Base-by-base conservation (phyloP, 2,888 invertebrate species). In the Drosophila stalkeri region DNA sequence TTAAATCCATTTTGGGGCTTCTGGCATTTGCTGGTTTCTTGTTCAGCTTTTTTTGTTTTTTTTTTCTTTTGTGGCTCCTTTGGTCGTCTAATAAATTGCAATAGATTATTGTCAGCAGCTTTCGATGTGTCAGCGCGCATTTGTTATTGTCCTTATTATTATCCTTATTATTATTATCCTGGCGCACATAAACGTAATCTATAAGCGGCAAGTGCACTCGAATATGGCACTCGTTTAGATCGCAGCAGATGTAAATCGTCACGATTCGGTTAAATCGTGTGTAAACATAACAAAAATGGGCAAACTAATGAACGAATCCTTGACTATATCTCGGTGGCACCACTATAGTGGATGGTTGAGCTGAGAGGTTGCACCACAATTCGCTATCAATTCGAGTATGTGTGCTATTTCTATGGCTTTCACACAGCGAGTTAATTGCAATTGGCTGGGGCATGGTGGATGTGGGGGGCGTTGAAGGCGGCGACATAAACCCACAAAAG, bases 181-280 rank as follows among this genome's bases (percentile, higher is more conserved):
- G 72, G 44, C 39, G 44, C 37, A 44, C 55, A 64, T 61, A 75
- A 62, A 57, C 66, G 62, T 82, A 80, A 86, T 82, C 83, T 71
- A 43, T 77, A 72, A 63, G 68, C 71, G 61, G 74, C 75, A 77
- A 43, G 20, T 44, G 61, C 57, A 64, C 64, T 67, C 77, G 63
- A 55, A 55, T 67, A 44, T 62, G 39, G 46, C 55, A 49, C 55
- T 37, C 55, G 31, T 3, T 1, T 39, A 43, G 57, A 64, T 84
- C 71, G 76, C 72, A 85, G 70, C 89, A 89, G 86, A 89, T 87
- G 86, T 87, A 87, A 89, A 89, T 89, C 81, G 82, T 63, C 68
- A 72, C 72, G 71, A 77, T 72, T 75, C 55, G 52, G 75, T 72
- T 82, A 72, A 75, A 78, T 80, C 82, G 74, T 71, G 68, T 70